Percentiles rank a stretch among this genome's conserved stretches.
These are phyloP conservation scores for Poeciliopsis paucimaculata DNA, from an alignment of 2,797 vertebrate genomes.

Conservation along the genomic window DNA sequence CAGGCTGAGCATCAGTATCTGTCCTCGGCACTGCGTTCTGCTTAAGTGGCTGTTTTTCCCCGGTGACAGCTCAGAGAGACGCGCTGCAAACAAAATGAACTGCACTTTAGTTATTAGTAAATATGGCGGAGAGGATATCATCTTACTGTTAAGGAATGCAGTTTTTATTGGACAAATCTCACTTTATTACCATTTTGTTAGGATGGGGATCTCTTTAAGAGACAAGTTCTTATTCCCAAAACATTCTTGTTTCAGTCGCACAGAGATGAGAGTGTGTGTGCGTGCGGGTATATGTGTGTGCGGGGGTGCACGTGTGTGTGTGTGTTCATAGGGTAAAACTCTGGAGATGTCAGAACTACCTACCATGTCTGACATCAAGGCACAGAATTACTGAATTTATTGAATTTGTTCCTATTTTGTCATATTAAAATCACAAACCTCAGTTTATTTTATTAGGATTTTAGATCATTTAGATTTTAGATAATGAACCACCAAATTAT, in stretches of 20 bases:
- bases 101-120: neutral
- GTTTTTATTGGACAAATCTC: neutral
- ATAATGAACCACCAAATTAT: neutral
- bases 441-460: neutral
- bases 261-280: neutral
- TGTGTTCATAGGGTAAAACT: neutral
- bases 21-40: slow-evolving; percentile 35
- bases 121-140: neutral
- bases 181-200: neutral
- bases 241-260: neutral
- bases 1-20: slow-evolving; percentile 55
- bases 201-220: neutral
- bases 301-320: too few relatives aligned
- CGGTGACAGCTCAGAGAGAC: slow-evolving; percentile 45
- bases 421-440: neutral
- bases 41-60: slow-evolving; percentile 55
- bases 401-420: neutral
- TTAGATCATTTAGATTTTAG: neutral
- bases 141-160: neutral
- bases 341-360: neutral
- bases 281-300: too few relatives aligned
- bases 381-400: neutral
- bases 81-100: slow-evolving; percentile 23
- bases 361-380: neutral
- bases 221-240: neutral